Base-by-base conservation (phyloP, 2,888 invertebrate genomes). In the Polydrusus tereticollis region DNA sequence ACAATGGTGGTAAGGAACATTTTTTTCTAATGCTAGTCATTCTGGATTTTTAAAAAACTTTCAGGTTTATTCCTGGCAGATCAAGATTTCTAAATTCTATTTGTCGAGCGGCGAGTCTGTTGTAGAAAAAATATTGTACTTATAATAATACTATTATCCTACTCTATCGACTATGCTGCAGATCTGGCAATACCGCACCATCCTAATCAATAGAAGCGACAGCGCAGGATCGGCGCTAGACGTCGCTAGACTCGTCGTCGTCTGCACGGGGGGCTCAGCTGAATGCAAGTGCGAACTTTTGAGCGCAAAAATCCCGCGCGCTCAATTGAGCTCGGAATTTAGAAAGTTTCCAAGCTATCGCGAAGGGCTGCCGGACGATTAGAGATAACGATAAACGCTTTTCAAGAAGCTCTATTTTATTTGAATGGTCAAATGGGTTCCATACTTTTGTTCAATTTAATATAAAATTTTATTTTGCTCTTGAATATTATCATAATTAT, bases 141-240 rank as follows among this genome's bases (percentile, higher is more conserved):
- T 5, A 12, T 7, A 36, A 2, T n/a, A 7, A 36, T 36, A n/a
- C n/a, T 12, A 4, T 36, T n/a, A 36, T n/a, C 36, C n/a, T 1
- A 57, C 7, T 57, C n/a, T 36, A 1, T 36, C 14, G 12, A 58
- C 1, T 12, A 38, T n/a, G 12, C 23, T 6, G 16, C n/a, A 2
- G 7, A 65, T 26, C 10, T 43, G 65, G 23, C 65, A 65, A 65
- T 26, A 55, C 4, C 16, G 55, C 55, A 41, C 5, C 8, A 18
- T 36, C 20, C 26, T 66, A 36, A 66, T 66, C 66, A 58, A 66
- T 66, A 66, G 45, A 26, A 21, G 21, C n/a, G 7, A 66, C 26
- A 33, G 66, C 66, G 66, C 66, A 66, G 29, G 36, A 58, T 20
- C 66, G 20, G 47, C 58, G 66, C 21, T 58, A 58, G 66, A 66